These are phyloP conservation scores for Falco rusticolus DNA, from an alignment of 2,797 vertebrate genomes.

Conservation along the genomic window DNA sequence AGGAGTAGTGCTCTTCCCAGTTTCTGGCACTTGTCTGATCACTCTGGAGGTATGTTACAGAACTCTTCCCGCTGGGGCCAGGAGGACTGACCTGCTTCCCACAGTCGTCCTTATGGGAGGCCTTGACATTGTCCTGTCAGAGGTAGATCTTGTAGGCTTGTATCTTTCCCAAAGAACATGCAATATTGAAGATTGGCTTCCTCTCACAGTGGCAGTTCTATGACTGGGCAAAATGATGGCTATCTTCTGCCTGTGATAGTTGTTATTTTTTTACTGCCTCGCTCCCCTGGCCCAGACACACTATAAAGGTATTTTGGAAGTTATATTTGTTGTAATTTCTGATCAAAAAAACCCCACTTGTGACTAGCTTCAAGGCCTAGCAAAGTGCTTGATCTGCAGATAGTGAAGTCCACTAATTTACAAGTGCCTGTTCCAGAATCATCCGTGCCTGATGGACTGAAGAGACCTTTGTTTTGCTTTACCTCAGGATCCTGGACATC, in stretches of 20 bases:
- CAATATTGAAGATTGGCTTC: background rate
- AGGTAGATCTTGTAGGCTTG: background rate
- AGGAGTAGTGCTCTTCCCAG: background rate
- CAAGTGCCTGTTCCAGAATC: background rate
- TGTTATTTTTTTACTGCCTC: too few relatives aligned
- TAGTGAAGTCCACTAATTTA: background rate
- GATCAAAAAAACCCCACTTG: background rate
- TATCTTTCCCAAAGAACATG: background rate
- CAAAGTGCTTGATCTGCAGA: background rate
- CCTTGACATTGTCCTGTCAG: background rate
- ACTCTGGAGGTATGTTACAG: background rate
- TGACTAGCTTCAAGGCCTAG: background rate
- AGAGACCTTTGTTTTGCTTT: conserved; percentile 11
- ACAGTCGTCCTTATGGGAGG: background rate
- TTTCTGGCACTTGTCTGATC: background rate
- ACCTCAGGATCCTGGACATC: conserved; percentile 90
- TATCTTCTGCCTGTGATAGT: background rate
- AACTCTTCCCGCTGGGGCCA: background rate
- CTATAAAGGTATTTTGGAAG: background rate
- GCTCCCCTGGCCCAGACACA: too few relatives aligned
- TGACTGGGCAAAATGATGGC: background rate
- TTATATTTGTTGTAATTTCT: background rate
- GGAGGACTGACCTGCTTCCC: background rate
- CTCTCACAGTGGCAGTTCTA: background rate
- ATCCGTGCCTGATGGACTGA: background rate